Conservation (phyloP, 2,888 invertebrate species). For the Lepidocyrtinus sp. region DNA sequence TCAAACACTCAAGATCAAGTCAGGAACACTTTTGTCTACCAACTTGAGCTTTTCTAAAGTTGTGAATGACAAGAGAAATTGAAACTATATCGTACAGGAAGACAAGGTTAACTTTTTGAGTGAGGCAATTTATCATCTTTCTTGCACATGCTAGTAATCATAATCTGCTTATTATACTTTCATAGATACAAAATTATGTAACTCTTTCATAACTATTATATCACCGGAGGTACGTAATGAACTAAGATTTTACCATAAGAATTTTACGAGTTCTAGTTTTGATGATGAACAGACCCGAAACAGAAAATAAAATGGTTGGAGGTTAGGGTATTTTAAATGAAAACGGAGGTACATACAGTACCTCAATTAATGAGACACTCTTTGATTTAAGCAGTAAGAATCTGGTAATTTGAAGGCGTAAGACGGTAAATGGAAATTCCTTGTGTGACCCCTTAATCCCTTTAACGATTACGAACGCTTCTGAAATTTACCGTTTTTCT, state of each 20-base stretch:
- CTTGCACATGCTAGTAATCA: no score
- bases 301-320: no score
- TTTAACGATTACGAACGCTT: background rate
- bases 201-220: background rate
- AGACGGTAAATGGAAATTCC: background rate
- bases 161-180: background rate
- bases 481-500: background rate
- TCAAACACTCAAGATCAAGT: slow-evolving; percentile 47
- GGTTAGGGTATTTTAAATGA: no score
- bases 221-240: background rate
- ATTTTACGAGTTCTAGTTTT: no score
- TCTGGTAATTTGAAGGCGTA: background rate
- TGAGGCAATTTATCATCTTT: no score
- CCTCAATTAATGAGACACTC: no score
- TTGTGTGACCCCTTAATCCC: background rate
- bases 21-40: background rate
- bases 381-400: no score
- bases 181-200: background rate
- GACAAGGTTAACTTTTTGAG: background rate
- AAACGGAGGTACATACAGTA: no score
- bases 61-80: slow-evolving; percentile 29
- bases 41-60: background rate
- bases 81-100: slow-evolving; percentile 12
- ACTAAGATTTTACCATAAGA: no score
- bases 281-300: no score